phyloP scores from a whole-genome alignment of 2,888 invertebrate species.

The Parelbella ahira region DNA sequence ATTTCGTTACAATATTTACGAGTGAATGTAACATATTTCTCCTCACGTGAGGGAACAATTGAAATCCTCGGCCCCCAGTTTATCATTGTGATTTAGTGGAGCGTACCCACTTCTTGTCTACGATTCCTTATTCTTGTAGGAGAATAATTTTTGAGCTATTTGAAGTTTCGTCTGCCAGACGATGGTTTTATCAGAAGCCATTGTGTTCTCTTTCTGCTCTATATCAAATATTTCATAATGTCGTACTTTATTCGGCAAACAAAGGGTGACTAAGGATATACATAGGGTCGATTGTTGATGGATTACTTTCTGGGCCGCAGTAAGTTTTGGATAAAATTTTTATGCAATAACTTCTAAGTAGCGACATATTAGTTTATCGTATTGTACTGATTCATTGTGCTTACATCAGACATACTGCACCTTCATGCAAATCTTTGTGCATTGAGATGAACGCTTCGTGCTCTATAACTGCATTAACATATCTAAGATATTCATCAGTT shows the following conservation, averaged over 20 bases:
- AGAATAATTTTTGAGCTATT: conserved; percentile 26
- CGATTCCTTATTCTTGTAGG: conserved; percentile 23
- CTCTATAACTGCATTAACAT: conserved; percentile 5
- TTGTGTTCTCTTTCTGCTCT: conserved; percentile 9
- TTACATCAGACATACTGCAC: too few relatives aligned
- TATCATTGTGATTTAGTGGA: conserved; percentile 48
- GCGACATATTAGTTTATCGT: too few relatives aligned
- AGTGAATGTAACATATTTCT: conserved; percentile 42
- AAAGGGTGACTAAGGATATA: not conserved
- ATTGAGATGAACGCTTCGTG: conserved; percentile 6
- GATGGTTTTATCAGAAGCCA: conserved; percentile 3
- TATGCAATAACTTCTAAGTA: too few relatives aligned
- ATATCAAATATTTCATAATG: conserved; percentile 5
- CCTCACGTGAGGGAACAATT: conserved; percentile 44
- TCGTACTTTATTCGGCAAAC: conserved; percentile 3
- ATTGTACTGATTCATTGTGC: too few relatives aligned
- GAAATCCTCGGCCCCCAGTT: conserved; percentile 43
- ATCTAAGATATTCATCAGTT: conserved; percentile 10
- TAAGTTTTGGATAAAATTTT: too few relatives aligned
- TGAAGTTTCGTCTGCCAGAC: conserved; percentile 14
- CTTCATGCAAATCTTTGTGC: conserved; percentile 4
- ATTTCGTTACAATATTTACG: conserved; percentile 48
- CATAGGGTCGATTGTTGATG: conserved; percentile 5
- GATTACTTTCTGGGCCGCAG: too few relatives aligned
- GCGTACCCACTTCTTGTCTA: conserved; percentile 28